Base-by-base conservation (phyloP, 2,797 vertebrate genomes). In the Danio jaintianensis region DNA sequence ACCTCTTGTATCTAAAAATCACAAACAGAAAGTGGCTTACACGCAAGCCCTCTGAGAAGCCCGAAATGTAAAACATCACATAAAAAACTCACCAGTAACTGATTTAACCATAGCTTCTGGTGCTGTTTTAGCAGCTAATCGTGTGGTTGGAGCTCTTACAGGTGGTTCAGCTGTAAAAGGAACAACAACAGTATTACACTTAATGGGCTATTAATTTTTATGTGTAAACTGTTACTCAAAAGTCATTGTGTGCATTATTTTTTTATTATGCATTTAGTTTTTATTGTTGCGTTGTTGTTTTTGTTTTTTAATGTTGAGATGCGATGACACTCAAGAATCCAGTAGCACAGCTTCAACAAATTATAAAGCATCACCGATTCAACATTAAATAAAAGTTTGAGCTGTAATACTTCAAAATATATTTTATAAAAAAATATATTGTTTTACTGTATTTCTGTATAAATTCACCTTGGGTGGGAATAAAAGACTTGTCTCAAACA, bases 41-140 rank as follows among this genome's bases (percentile, higher is more conserved):
- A 45, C 11, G 45, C 1, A 10, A 40, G 4, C 16, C 50, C 5
- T 56, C 3, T 12, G 15, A 61, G 42, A 50, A 53, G 15, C 6
- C 4, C 4, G 40, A 36, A n/a, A 45, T 15, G 18, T 66, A 50
- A 36, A 58, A 68, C 20, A 4, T 7, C 53, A 18, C 45, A 13
- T 53, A 29, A 62, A 82, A 52, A 29, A 29, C 59, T 79, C 7
- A 94, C 93, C 92, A 84, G 90, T 75, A n/a, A 70, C 11, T 56
- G 87, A 83, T 55, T 85, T 82, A 36, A 52, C 47, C 45, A 58
- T 38, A 50, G 81, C 75, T 81, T 78, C 83, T 16, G 85, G 78
- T 83, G 84, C 80, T 70, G 73, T 85, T 84, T 47, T 89, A 82
- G 82, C 50, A 36, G 87, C 79, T 18, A 91, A 88, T 79, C 91